These are phyloP conservation scores for Isotomurus palustris DNA, from an alignment of 2,888 invertebrate genomes.

Conservation along the genomic window DNA sequence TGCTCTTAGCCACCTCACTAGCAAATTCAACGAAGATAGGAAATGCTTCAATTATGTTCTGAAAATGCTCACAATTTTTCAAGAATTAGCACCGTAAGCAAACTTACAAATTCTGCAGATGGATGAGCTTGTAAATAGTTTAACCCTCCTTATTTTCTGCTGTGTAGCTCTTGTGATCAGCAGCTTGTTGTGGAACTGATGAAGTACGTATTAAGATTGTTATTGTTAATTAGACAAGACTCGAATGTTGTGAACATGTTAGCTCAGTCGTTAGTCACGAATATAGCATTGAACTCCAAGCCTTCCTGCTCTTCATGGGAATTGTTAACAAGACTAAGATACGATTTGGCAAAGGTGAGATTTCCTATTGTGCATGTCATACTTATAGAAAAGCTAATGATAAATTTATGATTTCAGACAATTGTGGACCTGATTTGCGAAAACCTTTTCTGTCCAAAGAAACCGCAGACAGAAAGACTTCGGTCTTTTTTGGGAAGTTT, in stretches of 20 bases:
- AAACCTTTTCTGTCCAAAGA: not conserved
- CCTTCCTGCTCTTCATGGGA: constrained; percentile 11
- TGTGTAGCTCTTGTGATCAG: too few species aligned
- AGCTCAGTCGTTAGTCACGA: constrained; percentile 8
- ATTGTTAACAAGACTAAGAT: constrained; percentile 11
- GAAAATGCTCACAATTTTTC: not conserved
- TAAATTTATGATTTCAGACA: not conserved
- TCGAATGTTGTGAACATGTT: constrained; percentile 9
- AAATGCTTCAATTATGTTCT: not conserved
- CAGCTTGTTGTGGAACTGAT: constrained; percentile 12
- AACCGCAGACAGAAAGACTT: not conserved
- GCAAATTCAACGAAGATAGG: not conserved
- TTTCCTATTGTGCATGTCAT: too few species aligned
- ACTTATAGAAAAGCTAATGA: too few species aligned
- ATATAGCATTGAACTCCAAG: constrained; percentile 2
- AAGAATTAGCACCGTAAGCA: not conserved
- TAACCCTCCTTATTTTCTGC: too few species aligned
- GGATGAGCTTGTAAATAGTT: too few species aligned
- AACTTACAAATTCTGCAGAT: too few species aligned
- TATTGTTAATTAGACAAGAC: not conserved
- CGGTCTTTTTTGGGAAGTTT: constrained; percentile 11
- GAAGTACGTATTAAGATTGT: constrained; percentile 6
- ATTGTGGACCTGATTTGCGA: not conserved
- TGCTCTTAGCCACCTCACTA: not conserved
- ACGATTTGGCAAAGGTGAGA: constrained; percentile 12